Evolutionary conservation across 1,140 invertebrate genomes (phyloP), one percentile per base, ranked within the genome.

Genomic region (Mya arenaria): DNA sequence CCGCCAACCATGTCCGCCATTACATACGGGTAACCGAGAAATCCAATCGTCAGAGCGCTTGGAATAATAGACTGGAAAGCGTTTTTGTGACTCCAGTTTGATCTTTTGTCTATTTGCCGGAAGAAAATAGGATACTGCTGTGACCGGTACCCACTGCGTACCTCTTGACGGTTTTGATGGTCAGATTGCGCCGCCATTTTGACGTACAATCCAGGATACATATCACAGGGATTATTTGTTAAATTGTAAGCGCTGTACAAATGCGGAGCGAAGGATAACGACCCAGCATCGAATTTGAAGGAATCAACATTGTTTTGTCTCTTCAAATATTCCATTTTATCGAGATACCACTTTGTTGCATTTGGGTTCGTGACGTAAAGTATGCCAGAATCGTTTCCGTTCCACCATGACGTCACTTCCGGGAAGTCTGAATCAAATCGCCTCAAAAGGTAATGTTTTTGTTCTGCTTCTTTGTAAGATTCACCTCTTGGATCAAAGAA

Each of bases 1-100:
- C 98, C 98, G 2, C 97, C 97, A 85, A 99, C 96, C 97, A 98
- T 97, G 90, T 98, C 97, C 0, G 97, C 97, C 1, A 99, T 92
- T 10, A 98, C 96, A 86, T 96, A 95, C 0, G 96, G 95, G 92
- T 98, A 98, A 2, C 97, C 97, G 77, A 96, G 95, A 48, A 98
- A 89, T 84, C 97, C 97, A 82, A 98, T 96, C 37, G 96, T 95
- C 0, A 98, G 92, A 0, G 96, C 91, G 1, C 96, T 96, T 0
- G 97, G 96, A 41, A 98, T 95, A 10, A 98, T 88, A 0, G 97
- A 96, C 87, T 96, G 95, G n/a, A 99, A 92, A 0, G 97, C 97
- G 91, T 97, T 97, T 0, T 74, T 81, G 81, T 96, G 94, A 4
- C 94, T 95, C 97, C 97, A 98, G 58, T 93, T 94, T 0, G 96